Conservation (phyloP, 2,113 vertebrate species). For the Lamprologus ornatipinnis region DNA sequence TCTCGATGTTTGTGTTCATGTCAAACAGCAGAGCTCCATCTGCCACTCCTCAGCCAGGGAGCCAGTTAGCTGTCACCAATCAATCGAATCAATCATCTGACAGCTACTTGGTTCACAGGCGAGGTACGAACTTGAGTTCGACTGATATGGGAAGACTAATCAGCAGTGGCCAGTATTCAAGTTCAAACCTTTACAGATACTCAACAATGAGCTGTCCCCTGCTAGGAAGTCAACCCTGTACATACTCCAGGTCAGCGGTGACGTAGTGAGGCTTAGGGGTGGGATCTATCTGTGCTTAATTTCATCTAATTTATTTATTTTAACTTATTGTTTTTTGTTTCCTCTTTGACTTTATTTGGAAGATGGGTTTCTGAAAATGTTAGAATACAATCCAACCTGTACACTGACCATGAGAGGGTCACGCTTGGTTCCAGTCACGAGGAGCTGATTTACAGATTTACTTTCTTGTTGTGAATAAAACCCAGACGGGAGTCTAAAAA, state of each 20-base stretch:
- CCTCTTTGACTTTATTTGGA: background rate
- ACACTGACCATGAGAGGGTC: background rate
- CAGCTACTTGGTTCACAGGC: constrained; percentile 23
- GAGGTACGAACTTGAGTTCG: background rate
- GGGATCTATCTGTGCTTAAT: background rate
- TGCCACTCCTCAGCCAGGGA: background rate
- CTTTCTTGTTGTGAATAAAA: background rate
- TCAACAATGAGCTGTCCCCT: background rate
- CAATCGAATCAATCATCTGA: constrained; percentile 57
- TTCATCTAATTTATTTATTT: background rate
- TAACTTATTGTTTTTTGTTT: background rate
- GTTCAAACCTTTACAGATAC: background rate
- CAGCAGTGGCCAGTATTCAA: background rate
- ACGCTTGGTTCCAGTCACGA: accelerated
- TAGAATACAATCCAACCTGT: background rate
- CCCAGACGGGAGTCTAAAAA: background rate
- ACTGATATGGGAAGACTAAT: background rate
- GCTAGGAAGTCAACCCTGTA: background rate
- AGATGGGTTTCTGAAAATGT: background rate
- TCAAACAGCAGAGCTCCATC: constrained; percentile 30
- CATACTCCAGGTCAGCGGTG: background rate
- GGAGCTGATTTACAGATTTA: background rate
- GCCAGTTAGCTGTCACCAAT: constrained; percentile 51
- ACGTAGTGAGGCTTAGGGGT: background rate
- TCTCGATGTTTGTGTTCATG: background rate